Evolutionary conservation across 2,888 invertebrate genomes (phyloP).

Genomic region (Rhaphigaster nebulosa): DNA sequence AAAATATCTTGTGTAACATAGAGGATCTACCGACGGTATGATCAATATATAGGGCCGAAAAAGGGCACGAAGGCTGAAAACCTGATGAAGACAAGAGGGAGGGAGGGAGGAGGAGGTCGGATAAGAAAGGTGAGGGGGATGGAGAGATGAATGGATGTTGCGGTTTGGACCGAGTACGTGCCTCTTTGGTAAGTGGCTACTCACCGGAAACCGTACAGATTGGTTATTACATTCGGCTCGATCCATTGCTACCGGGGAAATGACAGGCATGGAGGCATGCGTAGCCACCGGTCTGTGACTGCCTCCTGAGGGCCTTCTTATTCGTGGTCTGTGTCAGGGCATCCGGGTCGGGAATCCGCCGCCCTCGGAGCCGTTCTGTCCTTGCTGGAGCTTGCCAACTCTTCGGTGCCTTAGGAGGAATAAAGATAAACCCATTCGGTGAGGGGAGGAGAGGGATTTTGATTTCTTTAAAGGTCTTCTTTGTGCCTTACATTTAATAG

Average conservation of each 20-base stretch:
- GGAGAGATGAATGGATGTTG: conserved; percentile 60
- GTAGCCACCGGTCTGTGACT: conserved; percentile 39
- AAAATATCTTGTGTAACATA: neutral
- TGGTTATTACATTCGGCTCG: conserved; percentile 56
- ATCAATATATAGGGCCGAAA: neutral
- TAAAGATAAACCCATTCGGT: neutral
- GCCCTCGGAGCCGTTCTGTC: neutral
- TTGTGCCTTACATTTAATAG: too few species aligned
- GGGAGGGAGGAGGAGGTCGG: conserved; percentile 16
- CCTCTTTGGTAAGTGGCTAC: conserved; percentile 58
- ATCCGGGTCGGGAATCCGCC: neutral
- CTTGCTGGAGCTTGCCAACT: too few species aligned
- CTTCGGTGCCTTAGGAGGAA: neutral
- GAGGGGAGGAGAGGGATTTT: too few species aligned
- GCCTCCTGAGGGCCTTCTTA: neutral
- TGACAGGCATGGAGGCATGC: conserved; percentile 58
- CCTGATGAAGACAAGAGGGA: neutral
- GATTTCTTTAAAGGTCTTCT: too few species aligned
- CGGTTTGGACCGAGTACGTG: conserved; percentile 52
- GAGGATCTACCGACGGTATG: neutral
- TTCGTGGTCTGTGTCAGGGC: neutral
- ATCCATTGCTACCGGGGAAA: conserved; percentile 58
- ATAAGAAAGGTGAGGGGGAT: conserved; percentile 26
- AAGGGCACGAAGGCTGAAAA: neutral
- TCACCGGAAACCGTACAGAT: conserved; percentile 59